phyloP scores from a whole-genome alignment of 2,113 vertebrate species.

The Heptranchias perlo region DNA sequence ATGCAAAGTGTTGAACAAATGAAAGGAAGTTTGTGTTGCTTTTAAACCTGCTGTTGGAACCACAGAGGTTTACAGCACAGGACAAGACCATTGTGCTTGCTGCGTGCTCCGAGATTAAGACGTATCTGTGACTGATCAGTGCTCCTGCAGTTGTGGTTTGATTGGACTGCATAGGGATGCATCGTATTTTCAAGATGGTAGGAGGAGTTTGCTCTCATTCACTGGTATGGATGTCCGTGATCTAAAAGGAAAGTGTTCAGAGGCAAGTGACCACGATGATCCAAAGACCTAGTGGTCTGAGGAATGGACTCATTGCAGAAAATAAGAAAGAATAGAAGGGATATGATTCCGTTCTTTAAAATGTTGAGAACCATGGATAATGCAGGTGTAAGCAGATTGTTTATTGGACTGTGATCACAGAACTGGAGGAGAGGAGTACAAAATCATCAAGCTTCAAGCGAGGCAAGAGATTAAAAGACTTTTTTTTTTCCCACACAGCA shows the following conservation, averaged over 20 bases:
- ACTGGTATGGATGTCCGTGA: not conserved
- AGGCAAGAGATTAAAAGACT: too few relatives aligned
- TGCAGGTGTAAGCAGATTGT: not conserved
- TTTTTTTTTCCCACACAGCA: too few relatives aligned
- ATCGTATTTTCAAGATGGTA: not conserved
- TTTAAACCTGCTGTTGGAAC: too few relatives aligned
- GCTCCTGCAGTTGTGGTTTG: not conserved
- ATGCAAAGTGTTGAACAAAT: too few relatives aligned
- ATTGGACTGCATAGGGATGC: not conserved
- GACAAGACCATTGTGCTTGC: too few relatives aligned
- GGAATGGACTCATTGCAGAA: not conserved
- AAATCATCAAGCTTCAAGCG: not conserved
- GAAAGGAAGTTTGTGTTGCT: too few relatives aligned
- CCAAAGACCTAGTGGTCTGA: not conserved
- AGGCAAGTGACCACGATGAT: not conserved
- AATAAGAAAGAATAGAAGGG: not conserved
- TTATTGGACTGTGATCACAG: not conserved
- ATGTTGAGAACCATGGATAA: not conserved
- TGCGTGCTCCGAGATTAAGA: too few relatives aligned
- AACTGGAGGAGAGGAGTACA: not conserved
- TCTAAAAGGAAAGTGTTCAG: not conserved
- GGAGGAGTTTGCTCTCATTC: not conserved
- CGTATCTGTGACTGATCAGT: too few relatives aligned
- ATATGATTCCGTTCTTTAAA: not conserved
- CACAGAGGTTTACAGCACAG: too few relatives aligned